Conservation (phyloP, 2,888 invertebrate genomes). For the Trachelus iudaicus region DNA sequence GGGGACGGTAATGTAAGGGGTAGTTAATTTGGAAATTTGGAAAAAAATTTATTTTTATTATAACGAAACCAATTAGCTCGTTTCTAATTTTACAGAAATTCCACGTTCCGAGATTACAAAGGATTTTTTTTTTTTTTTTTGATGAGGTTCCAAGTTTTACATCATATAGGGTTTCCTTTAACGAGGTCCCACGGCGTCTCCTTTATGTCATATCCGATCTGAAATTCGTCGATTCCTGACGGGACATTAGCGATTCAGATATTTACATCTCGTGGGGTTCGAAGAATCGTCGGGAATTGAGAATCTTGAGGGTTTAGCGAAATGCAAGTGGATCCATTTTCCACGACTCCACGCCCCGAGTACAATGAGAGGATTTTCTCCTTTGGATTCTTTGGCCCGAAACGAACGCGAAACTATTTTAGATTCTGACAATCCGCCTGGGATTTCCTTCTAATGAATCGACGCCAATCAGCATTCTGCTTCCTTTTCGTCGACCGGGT, state of each 20-base stretch:
- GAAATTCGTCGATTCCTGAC: neutral
- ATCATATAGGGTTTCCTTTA: neutral
- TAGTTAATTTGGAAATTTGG: neutral
- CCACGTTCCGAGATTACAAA: neutral
- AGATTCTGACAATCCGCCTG: conserved; percentile 28
- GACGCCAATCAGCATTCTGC: conserved; percentile 19
- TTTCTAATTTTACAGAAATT: neutral
- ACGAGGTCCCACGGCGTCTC: neutral
- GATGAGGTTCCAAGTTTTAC: neutral
- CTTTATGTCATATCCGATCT: neutral
- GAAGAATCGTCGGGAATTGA: neutral
- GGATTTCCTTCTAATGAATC: conserved; percentile 48
- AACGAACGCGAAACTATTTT: conserved; percentile 46
- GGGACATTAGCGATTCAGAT: neutral
- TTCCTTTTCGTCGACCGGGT: conserved; percentile 21
- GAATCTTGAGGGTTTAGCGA: neutral
- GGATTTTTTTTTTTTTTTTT: no score
- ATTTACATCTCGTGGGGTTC: neutral
- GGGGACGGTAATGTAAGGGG: neutral
- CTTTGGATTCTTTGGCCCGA: neutral
- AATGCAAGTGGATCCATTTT: neutral
- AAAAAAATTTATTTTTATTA: neutral
- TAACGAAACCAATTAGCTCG: neutral
- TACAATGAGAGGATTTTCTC: neutral
- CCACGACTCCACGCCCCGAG: neutral